Base-by-base conservation (phyloP, 2,113 vertebrate genomes). In the Hemichromis elongatus region DNA sequence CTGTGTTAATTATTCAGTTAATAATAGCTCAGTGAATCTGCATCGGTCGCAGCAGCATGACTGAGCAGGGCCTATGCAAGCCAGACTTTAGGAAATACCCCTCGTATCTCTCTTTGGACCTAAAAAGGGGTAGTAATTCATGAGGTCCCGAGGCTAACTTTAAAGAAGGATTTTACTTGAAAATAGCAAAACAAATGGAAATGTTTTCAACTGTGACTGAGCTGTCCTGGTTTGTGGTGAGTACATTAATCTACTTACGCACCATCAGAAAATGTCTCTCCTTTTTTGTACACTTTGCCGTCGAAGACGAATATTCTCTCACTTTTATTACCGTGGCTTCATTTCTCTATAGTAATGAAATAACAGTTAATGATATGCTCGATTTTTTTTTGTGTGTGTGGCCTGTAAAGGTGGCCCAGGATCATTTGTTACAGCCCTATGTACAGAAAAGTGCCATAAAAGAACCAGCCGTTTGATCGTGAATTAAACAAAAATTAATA, bases 1-100 rank as follows among this genome's bases (percentile, higher is more conserved):
- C 28, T 1, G 0, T 19, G 68, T 50, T 7, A 50, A 1, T 30
- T 73, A 5, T 73, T 73, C 1, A 0, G 1, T 0, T 50, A 73
- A 73, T 30, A 28, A 45, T 50, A 73, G 0, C 42, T 0, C 9
- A 30, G 68, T 47, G 42, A 45, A 3, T 73, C 68, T 2, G 68
- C 42, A 50, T 24, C 42, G 12, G 45, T 47, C 6, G 9, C 42
- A 28, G 68, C 24, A 30, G 0, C 68, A 3, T 28, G 13, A 45
- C 24, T 73, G 68, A 73, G 0, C 3, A 28, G 14, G 42, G 68
- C 0, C 68, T 19, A 0, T 47, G 42, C 24, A 47, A 73, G 45
- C 26, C 68, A 47, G 5, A 12, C 42, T 40, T 66, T 5, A 66
- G 61, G n/a, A 28, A 45, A 28, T 19, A 47, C 42, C 2, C 61